These are phyloP conservation scores for Acleris cristana DNA, from an alignment of 2,888 invertebrate species.

Conservation along the genomic window DNA sequence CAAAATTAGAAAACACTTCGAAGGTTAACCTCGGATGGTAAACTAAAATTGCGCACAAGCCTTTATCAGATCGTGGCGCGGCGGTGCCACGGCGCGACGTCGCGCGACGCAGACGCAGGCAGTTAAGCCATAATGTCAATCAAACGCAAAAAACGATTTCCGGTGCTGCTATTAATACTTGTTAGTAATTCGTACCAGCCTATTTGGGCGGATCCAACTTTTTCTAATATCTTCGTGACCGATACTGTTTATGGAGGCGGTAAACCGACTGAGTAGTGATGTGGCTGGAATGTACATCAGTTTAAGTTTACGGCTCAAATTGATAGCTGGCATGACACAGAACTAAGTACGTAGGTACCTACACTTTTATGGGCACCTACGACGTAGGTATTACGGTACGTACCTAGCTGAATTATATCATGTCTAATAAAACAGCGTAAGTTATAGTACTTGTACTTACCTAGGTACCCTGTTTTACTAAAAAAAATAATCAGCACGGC, in stretches of 20 bases:
- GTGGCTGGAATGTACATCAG: background rate
- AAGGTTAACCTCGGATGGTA: background rate
- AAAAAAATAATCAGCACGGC: no score
- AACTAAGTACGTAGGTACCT: no score
- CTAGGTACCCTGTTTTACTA: no score
- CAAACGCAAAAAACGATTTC: slow-evolving; percentile 34
- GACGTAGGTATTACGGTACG: no score
- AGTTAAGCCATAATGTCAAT: slow-evolving; percentile 34
- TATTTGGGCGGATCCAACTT: slow-evolving; percentile 18
- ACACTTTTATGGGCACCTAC: no score
- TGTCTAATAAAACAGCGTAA: no score
- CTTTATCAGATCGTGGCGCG: slow-evolving; percentile 22
- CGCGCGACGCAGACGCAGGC: slow-evolving; percentile 20
- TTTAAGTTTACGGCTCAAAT: background rate
- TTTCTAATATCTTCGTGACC: slow-evolving; percentile 31
- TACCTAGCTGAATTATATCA: no score
- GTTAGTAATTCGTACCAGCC: slow-evolving; percentile 30
- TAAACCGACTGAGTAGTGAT: slow-evolving; percentile 15
- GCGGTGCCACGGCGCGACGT: slow-evolving; percentile 15
- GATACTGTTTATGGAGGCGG: slow-evolving; percentile 14
- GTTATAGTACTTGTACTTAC: no score
- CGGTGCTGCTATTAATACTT: slow-evolving; percentile 13
- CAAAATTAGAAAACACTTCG: no score
- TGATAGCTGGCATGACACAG: background rate
- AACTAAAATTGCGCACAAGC: background rate